Evolutionary conservation across 2,113 vertebrate species (phyloP).

Genomic region (Daphoenositta chrysoptera): DNA sequence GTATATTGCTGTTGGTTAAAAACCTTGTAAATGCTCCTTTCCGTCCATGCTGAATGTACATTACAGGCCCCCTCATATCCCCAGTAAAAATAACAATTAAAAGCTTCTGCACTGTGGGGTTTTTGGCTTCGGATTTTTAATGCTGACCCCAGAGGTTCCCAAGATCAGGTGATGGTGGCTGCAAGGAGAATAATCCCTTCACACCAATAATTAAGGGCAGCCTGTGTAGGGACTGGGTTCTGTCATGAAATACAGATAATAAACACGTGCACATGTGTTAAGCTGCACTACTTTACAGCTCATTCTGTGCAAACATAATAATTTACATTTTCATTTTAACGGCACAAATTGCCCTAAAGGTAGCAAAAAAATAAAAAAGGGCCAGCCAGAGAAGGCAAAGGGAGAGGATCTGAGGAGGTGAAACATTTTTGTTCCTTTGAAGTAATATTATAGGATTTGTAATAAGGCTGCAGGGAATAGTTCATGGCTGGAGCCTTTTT

Average conservation of each 20-base stretch:
- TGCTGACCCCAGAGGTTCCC: constrained; percentile 54
- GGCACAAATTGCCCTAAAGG: constrained; percentile 71
- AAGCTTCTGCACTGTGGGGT: constrained; percentile 36
- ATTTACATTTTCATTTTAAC: constrained; percentile 79
- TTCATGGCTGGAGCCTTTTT: constrained; percentile 67
- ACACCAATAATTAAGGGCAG: constrained; percentile 79
- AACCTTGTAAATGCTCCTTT: constrained; percentile 52
- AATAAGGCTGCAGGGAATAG: constrained; percentile 75
- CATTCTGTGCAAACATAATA: constrained; percentile 75
- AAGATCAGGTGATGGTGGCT: constrained; percentile 66
- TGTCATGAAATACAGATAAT: constrained; percentile 79
- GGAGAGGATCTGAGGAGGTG: constrained; percentile 70
- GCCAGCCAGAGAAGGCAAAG: constrained; percentile 57
- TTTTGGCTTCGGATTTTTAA: constrained; percentile 51
- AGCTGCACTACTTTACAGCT: constrained; percentile 81
- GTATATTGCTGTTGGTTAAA: constrained; percentile 54
- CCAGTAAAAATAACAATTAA: constrained; percentile 54
- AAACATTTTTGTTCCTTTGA: constrained; percentile 79
- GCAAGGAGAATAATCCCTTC: constrained; percentile 73
- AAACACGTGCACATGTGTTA: constrained; percentile 81
- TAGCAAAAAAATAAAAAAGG: constrained; percentile 68
- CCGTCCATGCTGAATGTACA: constrained; percentile 2
- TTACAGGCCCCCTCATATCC: not conserved
- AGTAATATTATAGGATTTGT: constrained; percentile 75
- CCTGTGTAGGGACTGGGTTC: constrained; percentile 66